These are phyloP conservation scores for Onchidella celtica DNA, from an alignment of 2,888 invertebrate genomes.

Conservation along the genomic window DNA sequence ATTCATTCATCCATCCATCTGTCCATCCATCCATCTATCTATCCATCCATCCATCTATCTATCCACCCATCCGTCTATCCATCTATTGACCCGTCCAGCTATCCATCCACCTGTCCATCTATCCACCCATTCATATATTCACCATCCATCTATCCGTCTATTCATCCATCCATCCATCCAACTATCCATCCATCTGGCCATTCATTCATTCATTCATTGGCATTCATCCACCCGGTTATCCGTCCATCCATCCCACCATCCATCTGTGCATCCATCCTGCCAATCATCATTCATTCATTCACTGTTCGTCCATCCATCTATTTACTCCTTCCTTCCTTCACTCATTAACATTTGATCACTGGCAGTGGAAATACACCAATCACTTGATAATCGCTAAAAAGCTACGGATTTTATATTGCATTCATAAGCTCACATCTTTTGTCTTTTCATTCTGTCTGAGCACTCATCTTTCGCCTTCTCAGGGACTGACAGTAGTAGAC, in stretches of 20 bases:
- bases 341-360: too few relatives aligned
- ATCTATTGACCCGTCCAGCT: not conserved
- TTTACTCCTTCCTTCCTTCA: too few relatives aligned
- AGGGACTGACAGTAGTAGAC: not conserved
- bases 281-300: not conserved
- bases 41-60: too few relatives aligned
- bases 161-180: not conserved
- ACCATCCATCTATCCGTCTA: not conserved
- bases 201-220: too few relatives aligned
- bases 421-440: too few relatives aligned
- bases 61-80: too few relatives aligned
- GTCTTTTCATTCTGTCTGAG: too few relatives aligned
- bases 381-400: too few relatives aligned
- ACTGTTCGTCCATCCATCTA: not conserved
- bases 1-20: conserved; percentile 1
- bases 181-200: not conserved
- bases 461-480: too few relatives aligned
- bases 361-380: too few relatives aligned
- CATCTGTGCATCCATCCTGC: not conserved
- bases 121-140: not conserved
- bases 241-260: not conserved
- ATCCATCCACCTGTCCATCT: not conserved
- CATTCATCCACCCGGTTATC: not conserved
- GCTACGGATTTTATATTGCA: too few relatives aligned
- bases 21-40: not conserved